These are phyloP conservation scores for Brachyhypopomus occidentalis DNA, from an alignment of 2,113 vertebrate species.

Conservation along the genomic window DNA sequence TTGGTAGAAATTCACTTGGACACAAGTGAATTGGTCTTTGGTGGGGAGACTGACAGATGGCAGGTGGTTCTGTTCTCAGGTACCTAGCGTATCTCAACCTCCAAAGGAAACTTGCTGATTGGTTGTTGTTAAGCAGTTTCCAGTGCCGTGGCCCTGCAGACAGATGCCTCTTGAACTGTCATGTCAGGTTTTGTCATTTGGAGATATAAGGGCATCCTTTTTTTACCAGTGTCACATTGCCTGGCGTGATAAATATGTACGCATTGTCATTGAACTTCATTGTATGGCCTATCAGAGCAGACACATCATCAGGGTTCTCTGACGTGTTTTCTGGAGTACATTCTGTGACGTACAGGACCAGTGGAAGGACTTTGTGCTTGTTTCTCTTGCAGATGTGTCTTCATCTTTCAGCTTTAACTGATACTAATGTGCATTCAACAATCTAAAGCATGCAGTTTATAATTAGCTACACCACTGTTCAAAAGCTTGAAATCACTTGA, in stretches of 20 bases:
- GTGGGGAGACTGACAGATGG: slow-evolving; percentile 38
- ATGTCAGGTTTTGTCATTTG: slow-evolving; percentile 35
- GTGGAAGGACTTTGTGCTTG: no score
- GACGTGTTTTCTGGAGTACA: not conserved
- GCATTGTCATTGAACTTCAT: slow-evolving; percentile 32
- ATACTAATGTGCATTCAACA: no score
- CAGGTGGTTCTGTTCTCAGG: slow-evolving; percentile 21
- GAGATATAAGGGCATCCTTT: slow-evolving; percentile 43
- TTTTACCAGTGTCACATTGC: slow-evolving; percentile 39
- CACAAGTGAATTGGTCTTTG: slow-evolving; percentile 21
- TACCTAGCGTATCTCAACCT: slow-evolving; percentile 16
- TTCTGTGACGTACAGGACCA: no score
- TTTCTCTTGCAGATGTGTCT: no score
- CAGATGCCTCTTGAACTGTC: slow-evolving; percentile 31
- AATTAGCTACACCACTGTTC: no score
- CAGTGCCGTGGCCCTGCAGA: slow-evolving; percentile 6
- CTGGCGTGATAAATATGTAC: slow-evolving; percentile 39
- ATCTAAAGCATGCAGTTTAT: no score
- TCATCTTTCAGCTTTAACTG: no score
- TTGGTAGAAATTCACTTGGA: slow-evolving; percentile 34
- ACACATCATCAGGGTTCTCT: not conserved
- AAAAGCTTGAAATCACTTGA: no score
- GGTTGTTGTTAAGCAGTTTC: slow-evolving; percentile 48
- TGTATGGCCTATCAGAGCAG: not conserved
- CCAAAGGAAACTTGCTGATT: slow-evolving; percentile 32